Base-by-base conservation (phyloP, 1,140 invertebrate species). In the Cydia strobilella region DNA sequence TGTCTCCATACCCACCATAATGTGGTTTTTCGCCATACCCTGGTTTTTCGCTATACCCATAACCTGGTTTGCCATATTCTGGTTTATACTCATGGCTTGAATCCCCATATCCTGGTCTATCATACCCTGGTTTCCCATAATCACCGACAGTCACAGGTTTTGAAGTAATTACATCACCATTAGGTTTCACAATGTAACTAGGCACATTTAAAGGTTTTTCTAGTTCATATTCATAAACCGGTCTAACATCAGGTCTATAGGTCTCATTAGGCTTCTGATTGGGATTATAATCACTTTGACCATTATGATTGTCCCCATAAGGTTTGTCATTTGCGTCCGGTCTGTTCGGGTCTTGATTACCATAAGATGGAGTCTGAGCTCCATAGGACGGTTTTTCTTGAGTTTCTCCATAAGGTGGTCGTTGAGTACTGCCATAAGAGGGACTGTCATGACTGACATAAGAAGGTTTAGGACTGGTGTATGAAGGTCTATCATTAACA, bases 221-320 rank as follows among this genome's bases (percentile, higher is more conserved):
- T 12, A 78, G 18, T 15, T 87, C 89, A 59, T 80, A 80, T 54
- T 91, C 90, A 71, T 91, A 91, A 23, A 91, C 90, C 35, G 90
- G 89, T 74, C 84, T 90, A 4, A 88, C 75, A 72, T 80, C 76
- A 12, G 82, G 82, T 31, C 79, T 83, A 42, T 78, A 65, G 23
- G 77, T 77, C 20, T 59, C 73, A 63, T 74, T 79, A 71, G 79
- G 75, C 74, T 77, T 74, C 27, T 71, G 72, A 59, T 9, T n/a
- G 7, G 18, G 54, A 1, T 73, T 73, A 12, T 59, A 59, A 10
- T 59, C 54, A 48, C 13, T 48, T 59, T 59, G 54, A 59, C 42
- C 23, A 48, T 73, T n/a, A 1, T 27, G 13, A 6, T 25, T 42
- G 3, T 25, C 9, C 23, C 42, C 72, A 48, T 48, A 73, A 48